phyloP scores from a whole-genome alignment of 2,113 vertebrate genomes.

The Scomber scombrus region DNA sequence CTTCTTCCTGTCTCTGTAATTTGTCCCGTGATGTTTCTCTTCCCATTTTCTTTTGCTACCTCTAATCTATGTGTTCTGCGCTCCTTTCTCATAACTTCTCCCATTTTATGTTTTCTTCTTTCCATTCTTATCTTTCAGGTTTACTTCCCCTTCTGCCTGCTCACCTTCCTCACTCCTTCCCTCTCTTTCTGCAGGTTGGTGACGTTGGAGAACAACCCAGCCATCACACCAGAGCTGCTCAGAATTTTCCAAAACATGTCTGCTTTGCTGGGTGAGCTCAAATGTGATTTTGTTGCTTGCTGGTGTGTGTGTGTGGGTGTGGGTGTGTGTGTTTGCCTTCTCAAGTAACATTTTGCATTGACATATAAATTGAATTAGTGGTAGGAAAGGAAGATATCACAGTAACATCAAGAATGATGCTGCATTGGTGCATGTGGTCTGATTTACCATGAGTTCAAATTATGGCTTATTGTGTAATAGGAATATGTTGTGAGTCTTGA shows the following conservation, averaged over 20 bases:
- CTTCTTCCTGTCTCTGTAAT: constrained; percentile 27
- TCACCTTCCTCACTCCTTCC: not conserved
- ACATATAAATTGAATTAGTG: constrained; percentile 23
- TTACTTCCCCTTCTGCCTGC: constrained; percentile 1
- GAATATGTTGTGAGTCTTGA: not conserved
- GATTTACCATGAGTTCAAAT: not conserved
- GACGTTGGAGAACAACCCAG: constrained; percentile 95
- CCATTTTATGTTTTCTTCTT: constrained; percentile 17
- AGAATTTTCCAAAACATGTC: constrained; percentile 98
- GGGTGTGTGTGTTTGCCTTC: not conserved
- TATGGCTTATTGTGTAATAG: not conserved
- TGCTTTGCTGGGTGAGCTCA: constrained; percentile 91
- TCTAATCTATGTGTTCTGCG: constrained; percentile 28
- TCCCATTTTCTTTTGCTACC: constrained; percentile 37
- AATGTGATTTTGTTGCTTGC: constrained; percentile 23
- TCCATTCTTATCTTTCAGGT: constrained; percentile 14
- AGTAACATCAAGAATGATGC: constrained; percentile 9
- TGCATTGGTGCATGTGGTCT: not conserved
- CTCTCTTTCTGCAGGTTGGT: constrained; percentile 89
- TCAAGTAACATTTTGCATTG: constrained; percentile 26
- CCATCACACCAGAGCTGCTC: constrained; percentile 92
- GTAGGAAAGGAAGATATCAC: constrained; percentile 9
- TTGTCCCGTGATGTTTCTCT: constrained; percentile 15
- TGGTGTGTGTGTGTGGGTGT: not conserved
- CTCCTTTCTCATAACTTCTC: constrained; percentile 1